These are phyloP conservation scores for mouse (Mus musculus) DNA, from an alignment of 2,113 vertebrate genomes.

Conservation along the genomic window DNA sequence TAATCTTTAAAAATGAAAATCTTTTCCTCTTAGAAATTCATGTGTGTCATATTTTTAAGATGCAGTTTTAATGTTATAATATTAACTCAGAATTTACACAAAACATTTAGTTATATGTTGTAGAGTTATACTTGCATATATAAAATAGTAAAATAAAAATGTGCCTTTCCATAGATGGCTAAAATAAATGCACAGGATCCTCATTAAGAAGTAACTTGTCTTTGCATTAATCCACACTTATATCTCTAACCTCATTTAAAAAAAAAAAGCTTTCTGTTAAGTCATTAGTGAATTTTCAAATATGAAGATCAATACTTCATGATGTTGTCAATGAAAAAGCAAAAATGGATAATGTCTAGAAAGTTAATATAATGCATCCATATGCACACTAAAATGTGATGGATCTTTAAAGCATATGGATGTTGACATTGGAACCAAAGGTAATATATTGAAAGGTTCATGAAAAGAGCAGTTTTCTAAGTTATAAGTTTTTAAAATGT, in stretches of 20 bases:
- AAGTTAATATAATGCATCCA: background rate
- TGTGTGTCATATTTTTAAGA: slow-evolving; percentile 63
- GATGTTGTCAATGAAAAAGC: background rate
- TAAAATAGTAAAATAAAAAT: slow-evolving; percentile 2
- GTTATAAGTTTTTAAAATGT: background rate
- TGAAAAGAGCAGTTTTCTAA: background rate
- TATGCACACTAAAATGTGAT: background rate
- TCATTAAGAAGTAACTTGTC: background rate
- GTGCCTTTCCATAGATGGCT: background rate
- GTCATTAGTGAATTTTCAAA: background rate
- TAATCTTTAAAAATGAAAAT: slow-evolving; percentile 68
- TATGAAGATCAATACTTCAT: background rate
- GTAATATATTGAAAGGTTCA: background rate
- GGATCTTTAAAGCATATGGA: background rate
- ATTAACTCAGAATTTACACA: slow-evolving; percentile 69
- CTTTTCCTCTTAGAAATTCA: slow-evolving; percentile 67
- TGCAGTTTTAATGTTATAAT: slow-evolving; percentile 53
- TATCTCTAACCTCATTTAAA: background rate
- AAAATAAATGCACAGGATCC: background rate
- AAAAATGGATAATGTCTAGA: background rate
- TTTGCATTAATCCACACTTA: background rate
- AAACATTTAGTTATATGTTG: slow-evolving; percentile 68
- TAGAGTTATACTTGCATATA: background rate
- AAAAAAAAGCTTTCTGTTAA: background rate
- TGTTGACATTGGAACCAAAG: background rate